Evolutionary conservation across 2,797 vertebrate species (phyloP), one percentile per base, ranked within the genome.

Genomic region (Periparus ater): DNA sequence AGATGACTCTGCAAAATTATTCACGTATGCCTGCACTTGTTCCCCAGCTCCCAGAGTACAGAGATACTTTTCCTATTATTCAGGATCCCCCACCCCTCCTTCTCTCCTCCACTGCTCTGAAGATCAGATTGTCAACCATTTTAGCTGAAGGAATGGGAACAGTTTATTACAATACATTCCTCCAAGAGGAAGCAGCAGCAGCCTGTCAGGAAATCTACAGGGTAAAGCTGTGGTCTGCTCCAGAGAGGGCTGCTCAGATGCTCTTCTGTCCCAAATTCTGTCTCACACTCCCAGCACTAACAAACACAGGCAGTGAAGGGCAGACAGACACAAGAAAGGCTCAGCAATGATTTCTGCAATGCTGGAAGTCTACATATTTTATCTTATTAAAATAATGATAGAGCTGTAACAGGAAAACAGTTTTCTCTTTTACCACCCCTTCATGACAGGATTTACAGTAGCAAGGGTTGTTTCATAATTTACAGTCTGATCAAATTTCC

Each of bases 151-250:
- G 58, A 92, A 92, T 89, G 34, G 85, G 78, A 68, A 88, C 55
- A 83, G 44, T 72, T 83, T 73, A 61, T 79, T 45, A 77, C 67
- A 88, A 42, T 48, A 42, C 44, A 75, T 34, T 94, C 54, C 57
- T 76, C 82, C 79, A 96, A 75, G 83, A 84, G 86, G 93, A 89
- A 92, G 78, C 47, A 87, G 58, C 40, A 96, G 89, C 51, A 80
- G 71, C 7, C 66, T 90, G 83, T 45, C 95, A 96, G 85, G 77
- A 95, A 91, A 65, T 85, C 55, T 47, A 86, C 38, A 72, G 74
- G 55, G 70, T 57, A 84, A 63, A 32, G 34, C 3, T 88, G 60
- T 11, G 51, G 57, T 34, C 50, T 92, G 80, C 72, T 94, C 40
- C 81, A 79, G 58, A 73, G 45, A 76, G 17, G 36, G 57, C 53